Conservation (phyloP, 2,113 vertebrate species). For the Nettapus auritus region DNA sequence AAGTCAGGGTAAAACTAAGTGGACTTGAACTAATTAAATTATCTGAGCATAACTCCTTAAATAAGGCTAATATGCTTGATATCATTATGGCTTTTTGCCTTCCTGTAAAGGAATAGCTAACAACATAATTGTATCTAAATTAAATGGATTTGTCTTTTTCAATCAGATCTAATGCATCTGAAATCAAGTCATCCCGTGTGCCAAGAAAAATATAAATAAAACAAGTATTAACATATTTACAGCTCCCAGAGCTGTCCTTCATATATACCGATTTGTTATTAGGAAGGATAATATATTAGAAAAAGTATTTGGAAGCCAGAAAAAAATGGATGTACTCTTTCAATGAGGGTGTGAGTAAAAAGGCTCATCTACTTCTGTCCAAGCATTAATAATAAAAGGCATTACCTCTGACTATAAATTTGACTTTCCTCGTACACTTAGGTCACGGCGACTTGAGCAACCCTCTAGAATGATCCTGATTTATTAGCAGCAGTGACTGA, state of each 20-base stretch:
- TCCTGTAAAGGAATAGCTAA: not conserved
- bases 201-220: not conserved
- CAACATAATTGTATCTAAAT: not conserved
- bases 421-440: not conserved
- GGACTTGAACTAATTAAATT: not conserved
- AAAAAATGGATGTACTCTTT: fast-evolving
- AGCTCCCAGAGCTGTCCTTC: not conserved
- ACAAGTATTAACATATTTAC: not conserved
- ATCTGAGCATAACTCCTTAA: not conserved
- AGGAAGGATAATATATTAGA: not conserved
- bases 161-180: not conserved
- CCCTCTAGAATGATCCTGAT: not conserved
- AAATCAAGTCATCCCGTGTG: not conserved
- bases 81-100: not conserved
- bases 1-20: not conserved
- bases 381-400: not conserved
- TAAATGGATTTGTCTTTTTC: not conserved
- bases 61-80: not conserved
- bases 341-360: not conserved
- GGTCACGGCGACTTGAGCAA: not conserved
- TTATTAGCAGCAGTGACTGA: not conserved
- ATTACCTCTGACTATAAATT: not conserved
- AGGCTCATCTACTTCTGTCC: not conserved
- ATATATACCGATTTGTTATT: not conserved
- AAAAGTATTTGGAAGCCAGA: not conserved